These are phyloP conservation scores for Alitta virens DNA, from an alignment of 2,888 invertebrate genomes.

Conservation along the genomic window DNA sequence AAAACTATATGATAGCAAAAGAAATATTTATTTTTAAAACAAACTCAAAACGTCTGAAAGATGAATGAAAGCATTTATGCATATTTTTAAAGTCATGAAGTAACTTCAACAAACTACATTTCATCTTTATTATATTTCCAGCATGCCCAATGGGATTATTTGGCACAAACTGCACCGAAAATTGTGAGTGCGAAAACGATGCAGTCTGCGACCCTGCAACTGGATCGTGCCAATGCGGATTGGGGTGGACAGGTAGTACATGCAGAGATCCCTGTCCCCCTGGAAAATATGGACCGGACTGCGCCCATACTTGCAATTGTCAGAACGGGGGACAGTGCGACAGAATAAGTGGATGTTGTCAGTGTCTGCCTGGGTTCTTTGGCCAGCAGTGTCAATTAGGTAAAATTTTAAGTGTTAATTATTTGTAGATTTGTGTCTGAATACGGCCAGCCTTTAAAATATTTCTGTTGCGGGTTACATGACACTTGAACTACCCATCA, in stretches of 20 bases:
- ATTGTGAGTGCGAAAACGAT: constrained; percentile 58
- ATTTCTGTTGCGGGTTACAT: too few species aligned
- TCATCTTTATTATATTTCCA: constrained; percentile 1
- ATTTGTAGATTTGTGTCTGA: too few species aligned
- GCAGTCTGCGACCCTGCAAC: constrained; percentile 50
- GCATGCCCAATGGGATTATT: constrained; percentile 13
- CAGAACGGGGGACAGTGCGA: constrained; percentile 52
- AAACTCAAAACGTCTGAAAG: too few species aligned
- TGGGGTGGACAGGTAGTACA: constrained; percentile 43
- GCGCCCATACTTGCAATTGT: constrained; percentile 45
- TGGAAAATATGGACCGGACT: constrained; percentile 49
- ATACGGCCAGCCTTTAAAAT: too few species aligned
- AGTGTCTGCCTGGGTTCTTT: constrained; percentile 50
- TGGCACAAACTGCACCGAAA: constrained; percentile 42
- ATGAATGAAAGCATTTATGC: background rate
- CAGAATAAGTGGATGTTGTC: constrained; percentile 58
- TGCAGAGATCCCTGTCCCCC: constrained; percentile 26
- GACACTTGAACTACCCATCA: too few species aligned
- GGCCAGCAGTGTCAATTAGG: constrained; percentile 48
- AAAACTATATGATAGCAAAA: too few species aligned
- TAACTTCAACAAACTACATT: background rate
- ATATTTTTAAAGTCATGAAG: background rate
- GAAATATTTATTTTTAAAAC: too few species aligned
- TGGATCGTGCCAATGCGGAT: constrained; percentile 52
- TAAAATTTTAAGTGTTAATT: too few species aligned